Base-by-base conservation (phyloP, 2,888 invertebrate species). In the Agriotes lineatus region DNA sequence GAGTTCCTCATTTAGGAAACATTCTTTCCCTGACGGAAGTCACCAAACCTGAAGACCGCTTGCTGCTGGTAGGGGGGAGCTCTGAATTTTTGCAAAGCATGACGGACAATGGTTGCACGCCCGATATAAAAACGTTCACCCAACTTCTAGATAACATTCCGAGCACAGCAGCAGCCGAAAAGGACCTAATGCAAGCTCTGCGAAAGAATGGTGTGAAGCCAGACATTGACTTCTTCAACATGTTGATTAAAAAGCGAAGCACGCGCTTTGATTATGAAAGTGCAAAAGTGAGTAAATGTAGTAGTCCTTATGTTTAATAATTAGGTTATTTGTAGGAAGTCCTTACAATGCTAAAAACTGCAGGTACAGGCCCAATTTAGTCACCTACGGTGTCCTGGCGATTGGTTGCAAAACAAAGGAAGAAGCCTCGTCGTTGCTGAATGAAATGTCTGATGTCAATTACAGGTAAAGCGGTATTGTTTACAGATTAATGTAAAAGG, bases 331-430 rank as follows among this genome's bases (percentile, higher is more conserved):
- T 48, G 7, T 84, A 89, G 86, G 88, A 87, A 75, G 89, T 92
- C 0, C 82, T 87, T 59, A 77, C 84, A 10, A 83, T 90, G 75
- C 88, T 92, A 72, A 85, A 88, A 75, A 85, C 85, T 70, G 74
- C 85, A 2, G 82, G 83, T 61, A 93, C 19, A 84, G 85, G 71
- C 90, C 92, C 0, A 90, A 96, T 82, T 87, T 96, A 74, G 88
- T 94, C 76, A 97, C 97, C 0, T 97, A 93, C 85, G 96, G 96
- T 42, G 90, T 93, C 1, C 83, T 97, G 67, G 93, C 97, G 0
- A 83, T 96, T 77, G 90, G 93, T 9, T 97, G 97, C 82, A 85
- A 83, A 67, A 90, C 86, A 3, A 86, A 87, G 73, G 85, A 87
- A 25, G 88, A 90, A 76, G 93, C 92, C 2, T 82, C 86, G 54